Evolutionary conservation across 2,797 vertebrate species (phyloP).

Genomic region (Acrocephalus scirpaceus): DNA sequence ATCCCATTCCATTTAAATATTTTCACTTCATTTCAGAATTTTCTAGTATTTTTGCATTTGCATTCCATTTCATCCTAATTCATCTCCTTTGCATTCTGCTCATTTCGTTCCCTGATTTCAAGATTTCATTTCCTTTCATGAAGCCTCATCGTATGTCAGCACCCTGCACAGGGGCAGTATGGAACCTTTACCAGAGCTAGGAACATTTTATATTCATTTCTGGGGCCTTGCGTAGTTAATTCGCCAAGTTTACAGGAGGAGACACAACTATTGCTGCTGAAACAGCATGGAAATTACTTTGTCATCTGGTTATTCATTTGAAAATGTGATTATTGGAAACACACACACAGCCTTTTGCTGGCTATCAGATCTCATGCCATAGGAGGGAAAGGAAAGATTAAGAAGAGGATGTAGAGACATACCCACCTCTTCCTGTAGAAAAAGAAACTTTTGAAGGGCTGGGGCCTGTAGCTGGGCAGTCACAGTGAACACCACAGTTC

Average conservation of each 20-base stretch:
- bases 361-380: neutral
- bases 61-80: neutral
- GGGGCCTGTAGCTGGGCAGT: neutral
- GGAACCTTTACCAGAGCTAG: neutral
- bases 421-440: neutral
- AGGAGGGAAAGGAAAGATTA: neutral
- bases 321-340: neutral
- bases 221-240: neutral
- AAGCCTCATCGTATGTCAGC: neutral
- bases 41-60: neutral
- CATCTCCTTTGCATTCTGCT: neutral
- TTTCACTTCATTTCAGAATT: neutral
- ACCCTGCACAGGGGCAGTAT: neutral
- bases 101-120: neutral
- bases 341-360: neutral
- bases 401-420: neutral
- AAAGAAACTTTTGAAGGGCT: neutral
- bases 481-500: accelerated
- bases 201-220: neutral
- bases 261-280: neutral
- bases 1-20: neutral
- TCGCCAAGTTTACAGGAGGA: neutral
- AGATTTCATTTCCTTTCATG: neutral
- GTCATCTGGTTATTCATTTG: neutral
- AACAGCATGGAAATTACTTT: neutral